Evolutionary conservation across 2,797 vertebrate species (phyloP).

Genomic region (Sebastolobus alascanus): DNA sequence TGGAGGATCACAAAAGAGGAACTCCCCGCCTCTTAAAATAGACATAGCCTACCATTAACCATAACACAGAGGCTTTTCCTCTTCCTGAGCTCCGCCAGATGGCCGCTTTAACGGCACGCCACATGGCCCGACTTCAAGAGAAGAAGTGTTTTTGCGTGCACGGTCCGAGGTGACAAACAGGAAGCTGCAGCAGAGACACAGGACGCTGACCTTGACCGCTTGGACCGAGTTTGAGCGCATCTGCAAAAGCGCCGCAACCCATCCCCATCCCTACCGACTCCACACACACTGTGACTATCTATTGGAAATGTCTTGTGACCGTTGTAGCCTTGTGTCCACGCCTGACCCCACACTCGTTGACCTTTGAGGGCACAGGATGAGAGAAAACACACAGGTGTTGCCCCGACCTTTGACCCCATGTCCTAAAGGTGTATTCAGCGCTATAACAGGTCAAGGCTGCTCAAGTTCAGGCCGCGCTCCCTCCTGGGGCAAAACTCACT

Average conservation of each 20-base stretch:
- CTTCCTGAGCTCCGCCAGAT: constrained; percentile 79
- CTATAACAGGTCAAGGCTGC: constrained; percentile 41
- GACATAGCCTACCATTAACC: constrained; percentile 57
- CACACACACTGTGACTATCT: constrained; percentile 11
- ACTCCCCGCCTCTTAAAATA: constrained; percentile 74
- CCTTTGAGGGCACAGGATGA: constrained; percentile 20
- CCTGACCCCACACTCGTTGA: constrained; percentile 21
- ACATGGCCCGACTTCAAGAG: constrained; percentile 56
- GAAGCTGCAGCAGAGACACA: constrained; percentile 68
- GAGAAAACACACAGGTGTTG: constrained; percentile 11
- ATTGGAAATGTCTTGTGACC: constrained; percentile 6
- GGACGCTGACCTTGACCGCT: constrained; percentile 62
- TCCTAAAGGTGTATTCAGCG: constrained; percentile 18
- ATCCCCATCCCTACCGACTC: background rate
- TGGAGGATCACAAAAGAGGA: constrained; percentile 63
- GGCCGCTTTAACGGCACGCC: constrained; percentile 59
- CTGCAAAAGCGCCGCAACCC: constrained; percentile 51
- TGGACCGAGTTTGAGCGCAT: constrained; percentile 46
- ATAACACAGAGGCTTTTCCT: constrained; percentile 76
- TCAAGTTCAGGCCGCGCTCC: constrained; percentile 30
- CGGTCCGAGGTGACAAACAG: constrained; percentile 74
- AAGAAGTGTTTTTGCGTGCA: constrained; percentile 28
- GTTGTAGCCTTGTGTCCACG: background rate
- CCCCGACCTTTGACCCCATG: background rate
- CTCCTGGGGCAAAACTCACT: constrained; percentile 24